These are phyloP conservation scores for Drosophila siamana DNA, from an alignment of 2,888 invertebrate genomes.

Conservation along the genomic window DNA sequence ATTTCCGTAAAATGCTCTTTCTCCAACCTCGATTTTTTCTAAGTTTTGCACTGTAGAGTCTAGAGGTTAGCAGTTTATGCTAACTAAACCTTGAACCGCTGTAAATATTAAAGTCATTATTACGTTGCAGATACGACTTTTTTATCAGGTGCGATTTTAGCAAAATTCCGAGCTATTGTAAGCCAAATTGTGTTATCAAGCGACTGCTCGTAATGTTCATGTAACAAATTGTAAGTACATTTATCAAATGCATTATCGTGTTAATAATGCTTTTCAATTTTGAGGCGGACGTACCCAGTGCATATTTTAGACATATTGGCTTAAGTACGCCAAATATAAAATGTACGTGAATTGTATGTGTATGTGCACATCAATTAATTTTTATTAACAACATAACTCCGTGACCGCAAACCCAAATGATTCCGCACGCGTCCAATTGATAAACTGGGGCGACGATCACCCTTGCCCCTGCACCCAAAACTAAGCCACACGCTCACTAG, in stretches of 20 bases:
- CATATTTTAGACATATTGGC: not conserved
- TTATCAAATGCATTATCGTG: not conserved
- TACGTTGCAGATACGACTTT: not conserved
- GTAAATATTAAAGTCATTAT: not conserved
- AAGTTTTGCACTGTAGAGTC: not conserved
- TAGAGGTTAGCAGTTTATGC: not conserved
- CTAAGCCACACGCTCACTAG: not conserved
- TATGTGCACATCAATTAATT: constrained; percentile 28
- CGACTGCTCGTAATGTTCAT: not conserved
- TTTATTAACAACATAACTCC: constrained; percentile 4
- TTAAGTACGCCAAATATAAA: not conserved
- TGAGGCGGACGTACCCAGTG: not conserved
- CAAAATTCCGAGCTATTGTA: not conserved
- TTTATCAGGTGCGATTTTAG: not conserved
- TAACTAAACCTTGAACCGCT: not conserved
- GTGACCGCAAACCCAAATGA: constrained; percentile 10
- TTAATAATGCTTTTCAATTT: not conserved
- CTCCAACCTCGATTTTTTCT: not conserved
- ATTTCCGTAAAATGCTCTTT: not conserved
- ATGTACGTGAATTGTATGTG: not conserved
- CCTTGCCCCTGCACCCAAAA: constrained; percentile 1
- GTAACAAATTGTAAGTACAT: not conserved
- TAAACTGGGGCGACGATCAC: constrained; percentile 12
- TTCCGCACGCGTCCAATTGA: constrained; percentile 18
- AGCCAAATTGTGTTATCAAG: not conserved